Base-by-base conservation (phyloP, 2,888 invertebrate genomes). In the Tiliacea aurago region DNA sequence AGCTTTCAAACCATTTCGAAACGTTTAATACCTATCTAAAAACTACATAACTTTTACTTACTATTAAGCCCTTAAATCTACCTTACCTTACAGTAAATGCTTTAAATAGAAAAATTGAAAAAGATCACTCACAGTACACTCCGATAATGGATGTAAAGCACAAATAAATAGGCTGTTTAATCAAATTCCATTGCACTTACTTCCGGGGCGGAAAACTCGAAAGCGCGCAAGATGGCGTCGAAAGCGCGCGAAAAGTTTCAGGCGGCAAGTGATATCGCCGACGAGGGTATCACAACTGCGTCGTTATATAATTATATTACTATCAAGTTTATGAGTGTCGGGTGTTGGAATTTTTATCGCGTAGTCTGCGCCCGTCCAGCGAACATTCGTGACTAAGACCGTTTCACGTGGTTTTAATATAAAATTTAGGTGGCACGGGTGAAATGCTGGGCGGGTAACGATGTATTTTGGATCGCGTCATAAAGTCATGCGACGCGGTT, bases 301-400 rank as follows among this genome's bases (percentile, higher is more conserved):
- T 80, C 77, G 85, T 87, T 85, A 84, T 86, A 87, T 86, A 87
- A 86, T 90, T 87, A 86, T 72, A 84, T 81, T 81, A 81, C 75
- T 86, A 86, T 83, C 80, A 84, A 84, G 84, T 86, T 90, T 88
- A 88, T 91, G 86, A 87, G 89, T 88, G 86, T 87, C 84, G 84
- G 88, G 88, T 90, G 89, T 86, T 87, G 90, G 90, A 92, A 90
- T 91, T 93, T 93, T 91, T 93, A 92, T 90, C 90, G 89, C 92
- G 87, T 87, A 91, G 93, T 93, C 93, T 89, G 92, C 89, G 89
- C 94, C 90, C 93, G 92, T 90, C 93, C 92, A 92, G 88, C 89
- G 93, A 91, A 89, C 90, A 90, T 92, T 91, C 93, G 95, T 95
- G 94, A 95, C 95, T 95, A 95, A 94, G 90, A 88, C 74, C 70